These are phyloP conservation scores for Notechis scutatus DNA, from an alignment of 2,113 vertebrate genomes.

Conservation along the genomic window DNA sequence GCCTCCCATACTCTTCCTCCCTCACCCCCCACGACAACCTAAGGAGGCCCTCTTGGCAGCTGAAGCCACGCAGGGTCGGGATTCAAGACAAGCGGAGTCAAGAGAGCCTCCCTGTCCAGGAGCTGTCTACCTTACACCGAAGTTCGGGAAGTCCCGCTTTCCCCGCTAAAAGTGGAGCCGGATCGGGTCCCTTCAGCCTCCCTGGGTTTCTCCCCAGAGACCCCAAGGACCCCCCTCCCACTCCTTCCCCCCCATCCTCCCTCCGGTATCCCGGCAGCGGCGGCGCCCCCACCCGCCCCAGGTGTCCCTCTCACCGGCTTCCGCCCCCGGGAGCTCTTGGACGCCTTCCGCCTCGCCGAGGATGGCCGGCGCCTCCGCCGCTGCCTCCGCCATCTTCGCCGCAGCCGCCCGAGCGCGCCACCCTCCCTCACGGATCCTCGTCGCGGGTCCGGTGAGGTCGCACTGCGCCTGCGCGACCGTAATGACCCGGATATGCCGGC, in stretches of 20 bases:
- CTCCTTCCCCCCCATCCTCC: neutral
- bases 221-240: neutral
- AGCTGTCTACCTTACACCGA: neutral
- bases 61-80: neutral
- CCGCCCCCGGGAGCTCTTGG: neutral
- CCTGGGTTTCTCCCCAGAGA: neutral
- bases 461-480: neutral
- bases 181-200: neutral
- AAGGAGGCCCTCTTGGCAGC: no score
- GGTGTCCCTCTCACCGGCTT: neutral
- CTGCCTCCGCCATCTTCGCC: slow-evolving; percentile 31
- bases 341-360: neutral
- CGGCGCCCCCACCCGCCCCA: neutral
- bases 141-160: no score
- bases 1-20: no score
- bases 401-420: neutral
- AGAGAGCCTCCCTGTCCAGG: neutral
- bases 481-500: neutral
- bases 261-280: neutral
- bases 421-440: neutral
- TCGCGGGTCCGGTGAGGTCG: neutral
- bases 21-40: no score
- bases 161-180: neutral
- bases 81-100: neutral
- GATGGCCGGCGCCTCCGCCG: neutral